Conservation (phyloP, 1,140 invertebrate species). For the Oryctes rhinoceros region DNA sequence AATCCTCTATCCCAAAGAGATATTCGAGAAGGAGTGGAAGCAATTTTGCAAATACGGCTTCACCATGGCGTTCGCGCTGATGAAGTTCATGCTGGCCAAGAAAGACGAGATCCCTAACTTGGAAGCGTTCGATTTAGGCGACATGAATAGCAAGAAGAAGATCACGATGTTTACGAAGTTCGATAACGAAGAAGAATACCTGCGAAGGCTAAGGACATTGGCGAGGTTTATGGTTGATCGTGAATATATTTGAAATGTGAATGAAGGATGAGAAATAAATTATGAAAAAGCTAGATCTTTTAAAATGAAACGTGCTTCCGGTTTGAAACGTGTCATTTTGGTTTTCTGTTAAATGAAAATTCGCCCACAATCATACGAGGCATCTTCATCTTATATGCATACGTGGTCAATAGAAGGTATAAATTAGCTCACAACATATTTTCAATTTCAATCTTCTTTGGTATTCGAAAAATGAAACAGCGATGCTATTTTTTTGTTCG, state of each 20-base stretch:
- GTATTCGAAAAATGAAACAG: too few species aligned
- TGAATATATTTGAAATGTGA: background rate
- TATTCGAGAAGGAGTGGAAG: constrained; percentile 15
- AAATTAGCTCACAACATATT: too few species aligned
- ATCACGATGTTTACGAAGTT: background rate
- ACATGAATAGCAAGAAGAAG: background rate
- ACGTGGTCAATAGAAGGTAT: too few species aligned
- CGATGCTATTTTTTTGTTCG: too few species aligned
- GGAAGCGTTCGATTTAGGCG: background rate
- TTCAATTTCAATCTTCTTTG: too few species aligned
- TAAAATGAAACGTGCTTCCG: too few species aligned
- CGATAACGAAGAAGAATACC: background rate
- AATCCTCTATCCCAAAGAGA: background rate
- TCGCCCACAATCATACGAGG: too few species aligned
- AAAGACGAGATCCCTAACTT: background rate
- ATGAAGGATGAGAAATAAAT: too few species aligned
- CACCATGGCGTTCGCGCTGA: background rate
- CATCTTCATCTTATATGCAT: too few species aligned
- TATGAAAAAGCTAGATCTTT: too few species aligned
- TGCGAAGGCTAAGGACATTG: background rate
- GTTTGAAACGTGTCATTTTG: too few species aligned
- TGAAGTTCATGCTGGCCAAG: background rate
- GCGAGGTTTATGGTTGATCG: background rate
- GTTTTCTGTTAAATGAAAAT: too few species aligned
- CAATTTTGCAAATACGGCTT: background rate